phyloP scores from a whole-genome alignment of 1,140 invertebrate genomes.

The Bilobella aurantiaca region DNA sequence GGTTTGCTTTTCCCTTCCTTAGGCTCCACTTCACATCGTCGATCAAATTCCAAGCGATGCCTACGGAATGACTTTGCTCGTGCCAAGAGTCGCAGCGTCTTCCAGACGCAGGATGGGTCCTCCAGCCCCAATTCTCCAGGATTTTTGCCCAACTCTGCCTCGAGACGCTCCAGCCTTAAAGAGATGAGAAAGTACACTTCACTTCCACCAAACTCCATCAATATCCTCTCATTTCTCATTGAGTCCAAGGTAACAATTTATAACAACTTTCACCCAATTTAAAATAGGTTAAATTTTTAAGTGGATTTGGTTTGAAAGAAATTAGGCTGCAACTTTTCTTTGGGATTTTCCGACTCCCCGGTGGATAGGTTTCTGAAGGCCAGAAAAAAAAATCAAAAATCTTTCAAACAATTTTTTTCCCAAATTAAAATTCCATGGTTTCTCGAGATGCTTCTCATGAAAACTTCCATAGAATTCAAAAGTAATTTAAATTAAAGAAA shows the following conservation, averaged over 20 bases:
- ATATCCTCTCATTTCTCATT: constrained; percentile 44
- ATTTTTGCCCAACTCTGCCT: constrained; percentile 35
- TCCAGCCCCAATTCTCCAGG: constrained; percentile 24
- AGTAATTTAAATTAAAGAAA: too few species aligned
- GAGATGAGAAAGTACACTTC: constrained; percentile 45
- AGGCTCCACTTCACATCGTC: constrained; percentile 30
- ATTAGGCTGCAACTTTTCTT: too few species aligned
- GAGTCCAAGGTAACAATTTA: constrained; percentile 41
- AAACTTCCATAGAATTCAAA: too few species aligned
- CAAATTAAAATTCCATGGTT: too few species aligned
- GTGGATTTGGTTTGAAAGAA: too few species aligned
- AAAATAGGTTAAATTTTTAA: too few species aligned
- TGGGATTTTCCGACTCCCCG: too few species aligned
- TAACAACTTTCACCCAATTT: too few species aligned
- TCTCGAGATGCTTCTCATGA: too few species aligned
- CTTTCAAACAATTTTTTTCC: too few species aligned
- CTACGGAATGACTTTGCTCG: constrained; percentile 46
- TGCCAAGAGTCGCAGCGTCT: constrained; percentile 44
- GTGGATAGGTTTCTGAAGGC: too few species aligned
- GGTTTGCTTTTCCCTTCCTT: background rate
- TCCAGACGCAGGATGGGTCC: constrained; percentile 41
- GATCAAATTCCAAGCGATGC: constrained; percentile 44
- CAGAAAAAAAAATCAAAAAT: too few species aligned
- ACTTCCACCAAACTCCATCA: constrained; percentile 43
- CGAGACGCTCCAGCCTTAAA: constrained; percentile 40